Base-by-base conservation (phyloP, 2,113 vertebrate genomes). In the Rousettus leschenaultii region DNA sequence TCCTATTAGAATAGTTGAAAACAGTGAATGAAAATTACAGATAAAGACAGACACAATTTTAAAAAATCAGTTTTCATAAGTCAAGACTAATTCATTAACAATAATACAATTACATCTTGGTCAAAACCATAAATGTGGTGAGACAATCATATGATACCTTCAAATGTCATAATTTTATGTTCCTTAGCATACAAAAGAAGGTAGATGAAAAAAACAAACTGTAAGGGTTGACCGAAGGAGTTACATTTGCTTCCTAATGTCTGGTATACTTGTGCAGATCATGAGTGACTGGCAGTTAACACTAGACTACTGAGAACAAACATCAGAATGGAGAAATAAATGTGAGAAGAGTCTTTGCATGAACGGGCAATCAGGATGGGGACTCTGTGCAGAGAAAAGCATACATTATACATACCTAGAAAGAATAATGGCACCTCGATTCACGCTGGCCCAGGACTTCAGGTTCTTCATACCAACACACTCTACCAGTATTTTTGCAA, bases 401-500 rank as follows among this genome's bases (percentile, higher is more conserved):
- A 84, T 0, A 2, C 10, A 1, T 22, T 21, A 55, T 79, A 98
- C 99, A 94, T 95, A 99, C 99, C 99, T 98, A 97, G 99, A 99
- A 66, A 99, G 99, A 92, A 99, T 98, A 97, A 99, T 99, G 95
- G 99, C 99, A 6, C 99, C 99, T 96, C 99, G 98, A 98, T 99
- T 99, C 75, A 99, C 98, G 84, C 98, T 97, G 35, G 98, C 98
- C 99, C 99, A 99, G 45, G 97, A 98, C 98, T 99, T 99, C 96
- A 99, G 96, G 3, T 98, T 99, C 83, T 99, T 98, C 40, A 99
- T 84, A 24, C 99, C 99, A 93, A 99, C 99, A 6, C 86, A 98
- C 43, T 99, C 99, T 90, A 99, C 75, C 75, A 99, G 97, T 0
- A 98, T 99, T 98, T 98, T 99, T 94, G 98, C 98, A 98, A 99